Base-by-base conservation (phyloP, 2,797 vertebrate genomes). In the Heterohyrax brucei region DNA sequence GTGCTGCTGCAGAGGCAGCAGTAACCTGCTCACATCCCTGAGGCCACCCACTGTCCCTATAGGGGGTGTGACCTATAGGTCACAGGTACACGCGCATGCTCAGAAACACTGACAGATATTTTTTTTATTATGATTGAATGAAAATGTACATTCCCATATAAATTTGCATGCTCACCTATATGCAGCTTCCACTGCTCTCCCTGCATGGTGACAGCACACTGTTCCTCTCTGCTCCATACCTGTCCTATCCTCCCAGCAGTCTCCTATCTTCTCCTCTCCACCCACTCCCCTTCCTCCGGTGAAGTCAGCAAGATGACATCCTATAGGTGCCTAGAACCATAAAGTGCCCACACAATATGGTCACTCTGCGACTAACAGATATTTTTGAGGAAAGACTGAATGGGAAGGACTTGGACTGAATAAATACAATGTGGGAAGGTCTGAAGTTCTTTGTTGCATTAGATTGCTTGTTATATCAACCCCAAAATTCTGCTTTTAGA, bases 401-500 rank as follows among this genome's bases (percentile, higher is more conserved):
- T 0, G 6, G 28, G 21, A 48, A 24, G 33, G 61, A 10, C 24
- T 39, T 30, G 28, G 22, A 14, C 39, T 30, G 10, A 78, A 28
- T 50, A 83, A 66, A 2, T 64, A 33, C 7, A 86, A 64, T 70
- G 56, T 46, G 62, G 28, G 19, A n/a, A 48, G 66, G 30, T 56
- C 14, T 56, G 44, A 80, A 83, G 62, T 61, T 89, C 56, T 53
- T 66, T 22, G 3, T 3, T 68, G 62, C 59, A 48, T 59, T 78
- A 56, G 2, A 53, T 7, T 91, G 46, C 83, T 94, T 93, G 48
- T 88, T 85, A 96, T 68, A 83, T 22, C 91, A 76, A 75, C 22
- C n/a, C 73, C 53, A 7, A 79, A 85, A 82, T 70, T 90, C 84
- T 77, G 61, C 93, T 88, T 90, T 86, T 28, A 80, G 91, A 92